Evolutionary conservation across 2,888 invertebrate species (phyloP).

Genomic region (Poecilobothrus nobilitatus): DNA sequence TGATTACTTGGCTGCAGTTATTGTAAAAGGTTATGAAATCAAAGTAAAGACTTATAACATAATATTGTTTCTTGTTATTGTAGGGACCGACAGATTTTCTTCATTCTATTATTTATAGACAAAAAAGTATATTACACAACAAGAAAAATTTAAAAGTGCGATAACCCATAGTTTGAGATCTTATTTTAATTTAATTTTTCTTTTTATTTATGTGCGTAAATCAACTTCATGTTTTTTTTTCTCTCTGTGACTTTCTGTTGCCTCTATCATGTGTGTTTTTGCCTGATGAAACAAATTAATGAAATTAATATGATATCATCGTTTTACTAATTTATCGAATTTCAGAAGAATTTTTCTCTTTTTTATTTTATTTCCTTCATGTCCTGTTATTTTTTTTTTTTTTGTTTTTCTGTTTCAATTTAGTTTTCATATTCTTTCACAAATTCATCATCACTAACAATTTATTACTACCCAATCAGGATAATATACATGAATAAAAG

Average conservation of each 20-base stretch:
- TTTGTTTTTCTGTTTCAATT: not conserved
- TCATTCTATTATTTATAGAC: no score
- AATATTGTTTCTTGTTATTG: no score
- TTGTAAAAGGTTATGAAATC: no score
- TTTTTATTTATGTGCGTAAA: not conserved
- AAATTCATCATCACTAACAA: not conserved
- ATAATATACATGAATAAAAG: not conserved
- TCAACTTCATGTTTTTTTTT: not conserved
- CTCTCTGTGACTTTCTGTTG: no score
- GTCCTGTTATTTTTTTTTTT: not conserved
- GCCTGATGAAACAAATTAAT: constrained; percentile 3
- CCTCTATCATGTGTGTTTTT: not conserved
- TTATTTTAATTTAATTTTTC: no score
- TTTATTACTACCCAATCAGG: not conserved
- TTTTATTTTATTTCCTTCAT: no score
- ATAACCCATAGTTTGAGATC: no score
- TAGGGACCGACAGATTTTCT: no score
- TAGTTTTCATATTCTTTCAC: not conserved
- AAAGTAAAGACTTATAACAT: no score
- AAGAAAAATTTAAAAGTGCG: no score
- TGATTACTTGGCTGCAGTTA: no score
- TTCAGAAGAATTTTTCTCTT: not conserved
- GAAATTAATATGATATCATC: constrained; percentile 11
- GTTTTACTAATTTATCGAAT: constrained; percentile 8
- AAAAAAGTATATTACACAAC: no score